phyloP scores from a whole-genome alignment of 2,797 vertebrate genomes.

The Rhyacichthys aspro region DNA sequence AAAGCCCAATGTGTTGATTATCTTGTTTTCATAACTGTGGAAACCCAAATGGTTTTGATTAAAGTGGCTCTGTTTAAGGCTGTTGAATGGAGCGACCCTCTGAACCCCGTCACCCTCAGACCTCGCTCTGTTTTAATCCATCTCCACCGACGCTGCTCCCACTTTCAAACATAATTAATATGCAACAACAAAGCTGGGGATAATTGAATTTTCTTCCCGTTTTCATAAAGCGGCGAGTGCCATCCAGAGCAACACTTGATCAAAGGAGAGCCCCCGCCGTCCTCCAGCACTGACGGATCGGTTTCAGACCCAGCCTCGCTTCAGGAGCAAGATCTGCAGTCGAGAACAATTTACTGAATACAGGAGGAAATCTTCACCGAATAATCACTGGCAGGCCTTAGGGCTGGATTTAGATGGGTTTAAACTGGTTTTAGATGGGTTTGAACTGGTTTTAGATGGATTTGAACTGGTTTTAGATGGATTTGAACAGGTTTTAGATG shows the following conservation, averaged over 20 bases:
- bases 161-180: slow-evolving; percentile 68
- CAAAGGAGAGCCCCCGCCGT: slow-evolving; percentile 52
- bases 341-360: background rate
- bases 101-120: slow-evolving; percentile 19
- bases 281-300: slow-evolving; percentile 50
- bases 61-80: too few relatives aligned
- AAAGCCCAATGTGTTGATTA: too few relatives aligned
- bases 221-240: slow-evolving; percentile 52
- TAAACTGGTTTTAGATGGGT: too few relatives aligned
- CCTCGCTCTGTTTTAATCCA: slow-evolving; percentile 46
- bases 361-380: background rate
- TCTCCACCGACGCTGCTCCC: slow-evolving; percentile 28
- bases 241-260: slow-evolving; percentile 57
- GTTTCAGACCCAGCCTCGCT: slow-evolving; percentile 49
- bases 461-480: too few relatives aligned
- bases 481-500: too few relatives aligned
- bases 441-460: too few relatives aligned
- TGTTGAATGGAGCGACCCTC: too few relatives aligned
- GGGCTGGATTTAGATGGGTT: too few relatives aligned
- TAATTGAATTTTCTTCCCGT: slow-evolving; percentile 70
- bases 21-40: too few relatives aligned
- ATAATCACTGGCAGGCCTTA: too few relatives aligned
- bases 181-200: slow-evolving; percentile 52
- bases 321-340: too few relatives aligned
- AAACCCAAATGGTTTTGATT: too few relatives aligned